Base-by-base conservation (phyloP, 1,140 invertebrate species). In the Listronotus oregonensis region DNA sequence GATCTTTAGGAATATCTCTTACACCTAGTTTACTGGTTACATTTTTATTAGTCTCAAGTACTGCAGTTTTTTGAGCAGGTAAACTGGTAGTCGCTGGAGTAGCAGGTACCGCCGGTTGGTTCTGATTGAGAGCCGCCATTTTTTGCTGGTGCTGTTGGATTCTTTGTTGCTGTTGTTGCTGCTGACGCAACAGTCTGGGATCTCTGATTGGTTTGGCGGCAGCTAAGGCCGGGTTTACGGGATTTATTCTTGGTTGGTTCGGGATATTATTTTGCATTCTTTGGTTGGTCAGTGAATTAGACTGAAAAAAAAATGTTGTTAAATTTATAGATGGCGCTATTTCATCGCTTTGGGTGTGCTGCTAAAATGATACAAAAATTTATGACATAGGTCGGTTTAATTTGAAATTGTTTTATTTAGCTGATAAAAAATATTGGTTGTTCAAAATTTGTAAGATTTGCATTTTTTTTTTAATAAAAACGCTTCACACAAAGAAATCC, bases 211-310 rank as follows among this genome's bases (percentile, higher is more conserved):
- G 63, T 7, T 81, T 80, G 10, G 82, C 82, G 0, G 83, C 80
- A 11, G 80, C 83, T 2, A 86, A 77, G 14, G 85, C 82, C 18
- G 83, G 83, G 77, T 85, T 89, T 8, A 86, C 87, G 21, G 89
- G 88, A 51, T 87, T 82, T 60, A 90, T 89, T 67, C 85, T 83
- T 3, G 68, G 54, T 50, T 66, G 43, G 52, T 18, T 44, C 5
- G 31, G 7, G 31, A 37, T 12, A 37, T 37, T 37, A 12, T 34
- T 51, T 52, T 64, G 62, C 15, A 50, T 14, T 52, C 61, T 55
- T 34, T 63, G 66, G 17, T 66, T 21, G 18, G 43, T 34, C 9
- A 51, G 9, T 21, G 60, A 51, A n/a, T 43, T 37, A 37, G 34
- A 11, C 61, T 68, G 54, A 50, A 64, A 68, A 18, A 34, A 10